Conservation (phyloP, 2,113 vertebrate species). For the Plecturocebus donacophilus region DNA sequence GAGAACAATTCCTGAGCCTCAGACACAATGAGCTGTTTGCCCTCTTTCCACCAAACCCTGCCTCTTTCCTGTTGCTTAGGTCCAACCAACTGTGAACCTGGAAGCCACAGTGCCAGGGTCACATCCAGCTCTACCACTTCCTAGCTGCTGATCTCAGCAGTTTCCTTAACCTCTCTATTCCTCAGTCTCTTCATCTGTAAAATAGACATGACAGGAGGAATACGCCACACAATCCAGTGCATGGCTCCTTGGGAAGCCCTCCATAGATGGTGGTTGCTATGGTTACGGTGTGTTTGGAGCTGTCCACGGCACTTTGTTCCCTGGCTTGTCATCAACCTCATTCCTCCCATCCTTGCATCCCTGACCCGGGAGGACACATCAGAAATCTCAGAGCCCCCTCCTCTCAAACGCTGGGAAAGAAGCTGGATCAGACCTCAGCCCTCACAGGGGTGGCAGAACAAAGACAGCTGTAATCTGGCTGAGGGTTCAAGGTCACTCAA, state of each 20-base stretch:
- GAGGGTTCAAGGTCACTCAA: neutral
- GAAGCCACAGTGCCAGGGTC: neutral
- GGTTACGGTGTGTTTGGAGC: neutral
- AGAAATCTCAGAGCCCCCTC: neutral
- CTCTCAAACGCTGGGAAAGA: neutral
- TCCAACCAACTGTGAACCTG: accelerated
- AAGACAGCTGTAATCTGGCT: neutral
- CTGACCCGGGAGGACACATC: neutral
- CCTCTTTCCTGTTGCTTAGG: neutral
- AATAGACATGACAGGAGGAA: neutral
- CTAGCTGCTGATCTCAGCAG: neutral
- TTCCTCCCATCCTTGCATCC: neutral
- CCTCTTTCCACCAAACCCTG: neutral
- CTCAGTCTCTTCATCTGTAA: slow-evolving; percentile 4
- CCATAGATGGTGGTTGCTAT: neutral
- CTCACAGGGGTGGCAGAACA: neutral
- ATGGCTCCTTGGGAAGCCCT: neutral
- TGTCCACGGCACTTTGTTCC: neutral
- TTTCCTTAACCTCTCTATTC: neutral
- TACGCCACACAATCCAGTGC: too few species aligned
- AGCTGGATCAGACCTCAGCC: neutral
- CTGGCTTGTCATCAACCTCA: neutral
- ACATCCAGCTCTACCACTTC: neutral
- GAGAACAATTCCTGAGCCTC: neutral
- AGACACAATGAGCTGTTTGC: too few species aligned